Conservation (phyloP, 1,140 invertebrate species). For the Latrodectus geometricus region DNA sequence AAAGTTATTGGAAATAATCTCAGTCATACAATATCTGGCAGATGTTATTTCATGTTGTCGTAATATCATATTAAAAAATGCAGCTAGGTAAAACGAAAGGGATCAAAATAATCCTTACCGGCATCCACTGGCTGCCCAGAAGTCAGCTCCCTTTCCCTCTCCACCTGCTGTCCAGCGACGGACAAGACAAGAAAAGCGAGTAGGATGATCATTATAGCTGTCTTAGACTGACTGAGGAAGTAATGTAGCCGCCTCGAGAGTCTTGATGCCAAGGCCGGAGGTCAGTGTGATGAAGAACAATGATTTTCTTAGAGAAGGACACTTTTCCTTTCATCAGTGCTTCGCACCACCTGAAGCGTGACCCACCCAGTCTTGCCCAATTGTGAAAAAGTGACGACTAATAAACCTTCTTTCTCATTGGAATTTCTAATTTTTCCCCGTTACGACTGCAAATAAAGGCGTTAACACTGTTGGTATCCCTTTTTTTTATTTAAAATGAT, state of each 20-base stretch:
- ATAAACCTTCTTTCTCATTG: background rate
- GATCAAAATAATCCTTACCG: conserved; percentile 19
- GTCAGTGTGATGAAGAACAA: conserved; percentile 53
- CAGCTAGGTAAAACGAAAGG: too few species aligned
- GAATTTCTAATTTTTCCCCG: background rate
- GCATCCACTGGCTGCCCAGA: conserved; percentile 33
- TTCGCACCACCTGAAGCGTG: conserved; percentile 28
- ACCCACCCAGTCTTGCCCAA: conserved; percentile 16
- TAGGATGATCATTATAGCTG: conserved; percentile 13
- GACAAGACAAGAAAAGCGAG: background rate
- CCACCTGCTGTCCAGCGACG: conserved; percentile 14
- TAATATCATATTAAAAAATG: too few species aligned
- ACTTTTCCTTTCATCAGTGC: conserved; percentile 44
- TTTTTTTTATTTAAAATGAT: background rate
- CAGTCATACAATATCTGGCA: too few species aligned
- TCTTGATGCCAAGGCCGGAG: conserved; percentile 41
- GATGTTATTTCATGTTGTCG: too few species aligned
- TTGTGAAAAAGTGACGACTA: background rate
- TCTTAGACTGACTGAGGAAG: conserved; percentile 29
- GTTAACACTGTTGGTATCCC: background rate
- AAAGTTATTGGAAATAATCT: too few species aligned
- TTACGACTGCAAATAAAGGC: background rate
- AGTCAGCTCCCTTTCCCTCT: conserved; percentile 32
- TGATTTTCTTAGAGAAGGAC: conserved; percentile 47
- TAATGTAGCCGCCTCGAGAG: background rate